A percentile compares a stretch with the other conserved stretches of the same genome.
Conservation (phyloP, 2,888 invertebrate genomes). For the Drosophila stalkeri region DNA sequence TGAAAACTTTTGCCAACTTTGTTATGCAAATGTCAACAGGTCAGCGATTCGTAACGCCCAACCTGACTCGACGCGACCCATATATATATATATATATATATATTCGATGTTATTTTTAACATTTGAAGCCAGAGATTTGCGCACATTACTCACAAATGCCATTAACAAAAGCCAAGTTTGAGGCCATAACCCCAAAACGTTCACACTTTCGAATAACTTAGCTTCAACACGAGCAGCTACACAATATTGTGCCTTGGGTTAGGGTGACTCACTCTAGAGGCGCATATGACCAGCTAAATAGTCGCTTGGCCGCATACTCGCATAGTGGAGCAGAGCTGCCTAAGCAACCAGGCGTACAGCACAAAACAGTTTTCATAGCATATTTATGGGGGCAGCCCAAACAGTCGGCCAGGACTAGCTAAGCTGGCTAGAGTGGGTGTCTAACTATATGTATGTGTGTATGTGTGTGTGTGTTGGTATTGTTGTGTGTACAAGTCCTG, state of each 20-base stretch:
- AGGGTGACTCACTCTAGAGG: slow-evolving; percentile 62
- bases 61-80: neutral
- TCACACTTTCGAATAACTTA: slow-evolving; percentile 42
- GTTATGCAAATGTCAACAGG: slow-evolving; percentile 78
- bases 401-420: slow-evolving; percentile 28
- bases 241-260: slow-evolving; percentile 17
- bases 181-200: slow-evolving; percentile 43
- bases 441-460: neutral
- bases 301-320: neutral
- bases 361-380: slow-evolving; percentile 63
- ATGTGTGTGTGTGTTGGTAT: slow-evolving; percentile 15
- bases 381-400: slow-evolving; percentile 66
- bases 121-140: slow-evolving; percentile 57
- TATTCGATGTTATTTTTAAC: slow-evolving; percentile 64
- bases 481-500: slow-evolving; percentile 26
- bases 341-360: slow-evolving; percentile 62
- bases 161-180: slow-evolving; percentile 59
- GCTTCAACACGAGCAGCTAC: slow-evolving; percentile 27
- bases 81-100: slow-evolving; percentile 2
- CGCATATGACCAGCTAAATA: neutral
- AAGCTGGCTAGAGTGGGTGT: slow-evolving; percentile 23
- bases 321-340: slow-evolving; percentile 7
- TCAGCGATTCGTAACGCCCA: slow-evolving; percentile 40
- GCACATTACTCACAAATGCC: slow-evolving; percentile 71
- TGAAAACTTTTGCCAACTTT: slow-evolving; percentile 22